These are phyloP conservation scores for Cisticola juncidis DNA, from an alignment of 2,113 vertebrate genomes.

Conservation along the genomic window DNA sequence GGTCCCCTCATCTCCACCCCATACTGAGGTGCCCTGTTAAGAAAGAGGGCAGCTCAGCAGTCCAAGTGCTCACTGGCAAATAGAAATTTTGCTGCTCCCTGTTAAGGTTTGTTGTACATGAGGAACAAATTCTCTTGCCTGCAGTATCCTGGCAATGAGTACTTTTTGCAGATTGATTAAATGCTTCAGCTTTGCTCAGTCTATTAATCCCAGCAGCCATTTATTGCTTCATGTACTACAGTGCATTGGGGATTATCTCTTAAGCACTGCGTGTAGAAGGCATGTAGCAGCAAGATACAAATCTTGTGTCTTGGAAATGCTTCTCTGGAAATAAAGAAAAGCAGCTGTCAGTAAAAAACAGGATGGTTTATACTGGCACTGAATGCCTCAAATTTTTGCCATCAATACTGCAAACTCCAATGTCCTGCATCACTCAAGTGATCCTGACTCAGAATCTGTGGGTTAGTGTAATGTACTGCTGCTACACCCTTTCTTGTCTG, in stretches of 20 bases:
- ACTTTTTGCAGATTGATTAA: conserved; percentile 54
- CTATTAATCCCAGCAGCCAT: conserved; percentile 66
- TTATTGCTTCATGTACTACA: conserved; percentile 53
- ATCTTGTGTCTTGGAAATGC: conserved; percentile 35
- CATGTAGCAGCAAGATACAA: conserved; percentile 43
- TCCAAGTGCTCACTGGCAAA: neutral
- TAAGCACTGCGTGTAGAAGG: conserved; percentile 62
- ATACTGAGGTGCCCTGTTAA: neutral
- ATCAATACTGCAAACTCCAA: neutral
- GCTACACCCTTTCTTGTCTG: neutral
- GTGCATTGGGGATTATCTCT: conserved; percentile 59
- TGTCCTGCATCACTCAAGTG: neutral
- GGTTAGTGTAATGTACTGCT: neutral
- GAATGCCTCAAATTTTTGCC: neutral
- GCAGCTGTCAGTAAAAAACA: neutral
- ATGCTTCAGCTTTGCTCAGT: conserved; percentile 50
- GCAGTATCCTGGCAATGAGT: conserved; percentile 41
- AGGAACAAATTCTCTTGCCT: conserved; percentile 25
- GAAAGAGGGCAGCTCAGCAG: neutral
- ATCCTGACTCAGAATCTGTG: neutral
- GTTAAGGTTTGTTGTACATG: neutral
- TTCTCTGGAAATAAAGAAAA: conserved; percentile 43
- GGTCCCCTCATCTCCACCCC: neutral
- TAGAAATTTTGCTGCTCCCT: neutral
- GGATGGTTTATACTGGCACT: neutral